Base-by-base conservation (phyloP, 2,113 vertebrate genomes). In the Pterophyllum scalare region DNA sequence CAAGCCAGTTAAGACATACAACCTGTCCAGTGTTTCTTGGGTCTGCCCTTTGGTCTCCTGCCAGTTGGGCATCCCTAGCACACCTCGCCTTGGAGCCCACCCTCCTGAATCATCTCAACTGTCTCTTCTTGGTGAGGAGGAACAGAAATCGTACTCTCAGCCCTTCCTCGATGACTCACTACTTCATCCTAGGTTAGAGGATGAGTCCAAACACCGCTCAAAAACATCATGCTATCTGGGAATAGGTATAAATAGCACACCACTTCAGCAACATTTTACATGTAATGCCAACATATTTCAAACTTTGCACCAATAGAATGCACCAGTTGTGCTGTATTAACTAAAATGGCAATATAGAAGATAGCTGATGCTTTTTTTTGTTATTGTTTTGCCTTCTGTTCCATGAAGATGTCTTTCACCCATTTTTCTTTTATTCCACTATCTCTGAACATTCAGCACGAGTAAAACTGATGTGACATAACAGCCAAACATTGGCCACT, bases 121-220 rank as follows among this genome's bases (percentile, higher is more conserved):
- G 33, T 12, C 22, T 7, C 22, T 67, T 14, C 28, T 20, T 3
- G 10, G 26, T 31, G 17, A 72, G 4, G 0, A n/a, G 6, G 26
- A 72, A n/a, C 26, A n/a, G 13, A 31, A 72, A 46, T 0, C 20
- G 11, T 54, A 33, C 26, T 31, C 28, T 20, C 6, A 11, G 43
- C 43, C 10, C 10, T 46, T 31, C 43, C 26, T 52, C 0, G 28
- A 7, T 70, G 43, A 52, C 28, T 72, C 28, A 28, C 43, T 24
- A 52, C 2, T 0, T 52, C 6, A 5, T 72, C 43, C 17, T 13
- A 20, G 17, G 49, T 52, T 31, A 49, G 7, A 72, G 43, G 5
- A 20, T 11, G 0, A 49, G 24, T 13, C 65, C 26, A 1, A 31
- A 46, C 10, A 52, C 17, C 2, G 24, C 31, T 72, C 10, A 72